Conservation (phyloP, 2,797 vertebrate species). For the Aulostomus chinensis region DNA sequence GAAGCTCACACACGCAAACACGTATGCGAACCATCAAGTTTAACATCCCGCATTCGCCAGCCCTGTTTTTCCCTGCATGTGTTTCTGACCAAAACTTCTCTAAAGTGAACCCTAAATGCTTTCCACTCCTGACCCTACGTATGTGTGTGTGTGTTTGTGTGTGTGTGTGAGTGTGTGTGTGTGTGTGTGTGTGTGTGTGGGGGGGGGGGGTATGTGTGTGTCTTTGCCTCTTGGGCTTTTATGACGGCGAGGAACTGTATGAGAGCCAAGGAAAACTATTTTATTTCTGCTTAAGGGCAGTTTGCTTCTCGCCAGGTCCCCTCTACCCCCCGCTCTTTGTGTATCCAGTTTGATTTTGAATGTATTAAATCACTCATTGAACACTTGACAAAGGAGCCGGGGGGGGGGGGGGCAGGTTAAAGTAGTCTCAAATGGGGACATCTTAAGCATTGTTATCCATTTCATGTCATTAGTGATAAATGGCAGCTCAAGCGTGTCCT, state of each 20-base stretch:
- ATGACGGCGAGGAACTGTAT: constrained; percentile 57
- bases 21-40: constrained; percentile 18
- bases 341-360: constrained; percentile 50
- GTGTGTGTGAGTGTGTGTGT: too few species aligned
- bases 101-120: too few species aligned
- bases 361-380: constrained; percentile 61
- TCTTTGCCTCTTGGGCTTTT: constrained; percentile 43
- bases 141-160: too few species aligned
- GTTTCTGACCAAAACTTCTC: too few species aligned
- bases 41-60: constrained; percentile 28
- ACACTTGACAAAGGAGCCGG: constrained; percentile 7
- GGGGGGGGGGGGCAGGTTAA: neutral
- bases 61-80: constrained; percentile 39
- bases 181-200: neutral
- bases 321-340: constrained; percentile 13
- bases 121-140: constrained; percentile 25
- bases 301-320: constrained; percentile 37
- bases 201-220: too few species aligned
- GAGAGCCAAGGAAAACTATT: constrained; percentile 66
- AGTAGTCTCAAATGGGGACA: neutral
- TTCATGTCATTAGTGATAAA: neutral
- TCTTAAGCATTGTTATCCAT: neutral
- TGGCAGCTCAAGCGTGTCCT: neutral
- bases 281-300: constrained; percentile 60
- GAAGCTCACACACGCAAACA: constrained; percentile 22